These are phyloP conservation scores for Reticulitermes lucifugus DNA, from an alignment of 2,888 invertebrate genomes.

Conservation along the genomic window DNA sequence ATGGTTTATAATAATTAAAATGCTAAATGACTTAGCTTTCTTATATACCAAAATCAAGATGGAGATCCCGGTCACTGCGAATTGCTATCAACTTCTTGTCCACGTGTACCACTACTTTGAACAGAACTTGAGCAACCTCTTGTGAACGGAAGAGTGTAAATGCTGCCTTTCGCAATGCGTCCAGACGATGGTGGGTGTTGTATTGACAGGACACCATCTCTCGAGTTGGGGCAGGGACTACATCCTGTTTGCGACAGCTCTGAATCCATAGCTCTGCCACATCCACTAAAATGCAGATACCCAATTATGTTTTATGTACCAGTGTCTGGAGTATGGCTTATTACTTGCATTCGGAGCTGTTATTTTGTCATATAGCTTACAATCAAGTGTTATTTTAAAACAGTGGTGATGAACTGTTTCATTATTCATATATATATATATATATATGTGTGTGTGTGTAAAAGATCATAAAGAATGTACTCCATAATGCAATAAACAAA, in stretches of 20 bases:
- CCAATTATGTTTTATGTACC: too few species aligned
- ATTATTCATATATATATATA: too few species aligned
- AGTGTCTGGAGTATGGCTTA: too few species aligned
- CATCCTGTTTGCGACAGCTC: conserved; percentile 71
- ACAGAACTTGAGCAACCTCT: conserved; percentile 72
- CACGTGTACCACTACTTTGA: conserved; percentile 77
- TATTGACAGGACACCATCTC: conserved; percentile 72
- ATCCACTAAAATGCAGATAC: conserved; percentile 65
- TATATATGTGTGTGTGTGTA: too few species aligned
- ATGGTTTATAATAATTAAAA: background rate
- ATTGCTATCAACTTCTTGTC: conserved; percentile 81
- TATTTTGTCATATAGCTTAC: too few species aligned
- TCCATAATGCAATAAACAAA: too few species aligned
- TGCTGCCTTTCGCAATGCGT: conserved; percentile 75
- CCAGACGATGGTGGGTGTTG: conserved; percentile 56
- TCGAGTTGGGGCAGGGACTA: conserved; percentile 76
- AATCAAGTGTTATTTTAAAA: too few species aligned
- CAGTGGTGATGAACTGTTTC: too few species aligned
- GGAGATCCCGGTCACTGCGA: conserved; percentile 81
- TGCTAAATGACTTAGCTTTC: background rate
- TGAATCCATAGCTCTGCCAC: conserved; percentile 81
- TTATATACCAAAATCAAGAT: conserved; percentile 78
- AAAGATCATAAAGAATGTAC: too few species aligned
- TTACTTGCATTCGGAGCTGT: too few species aligned
- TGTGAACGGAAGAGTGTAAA: conserved; percentile 73